Evolutionary conservation across 1,140 invertebrate genomes (phyloP), one percentile per base, ranked within the genome.

Genomic region (Cheumatopsyche charites): DNA sequence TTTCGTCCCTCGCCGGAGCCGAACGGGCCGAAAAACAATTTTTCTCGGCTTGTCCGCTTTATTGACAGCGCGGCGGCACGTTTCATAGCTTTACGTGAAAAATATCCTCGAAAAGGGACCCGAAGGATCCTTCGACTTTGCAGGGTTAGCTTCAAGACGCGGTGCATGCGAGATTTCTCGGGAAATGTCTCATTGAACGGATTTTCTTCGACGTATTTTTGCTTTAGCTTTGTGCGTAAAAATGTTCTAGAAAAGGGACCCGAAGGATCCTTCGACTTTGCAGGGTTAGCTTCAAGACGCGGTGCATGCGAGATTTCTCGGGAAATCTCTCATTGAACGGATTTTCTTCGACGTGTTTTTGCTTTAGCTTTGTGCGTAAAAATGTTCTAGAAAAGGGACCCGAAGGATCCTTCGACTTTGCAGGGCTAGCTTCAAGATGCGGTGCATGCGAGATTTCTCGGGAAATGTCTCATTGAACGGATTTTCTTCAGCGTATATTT

Each of bases 11-110:
- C 49, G 21, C 12, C 23, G 25, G 3, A 43, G 47, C 42, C n/a
- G n/a, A n/a, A n/a, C n/a, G n/a, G 42, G 23, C 23, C 23, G 29
- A 55, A 68, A 68, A 73, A 68, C 43, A 69, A 69, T 73, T 73
- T 66, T 65, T 68, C 45, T 67, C n/a, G 36, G 41, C 43, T 70
- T 63, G 52, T 52, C 69, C 45, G 62, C 49, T 67, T 43, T 75
- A 72, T 75, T 75, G 74, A 75, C 74, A 73, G 55, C 58, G 29
- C 74, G 68, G 67, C 49, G 58, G 71, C 74, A 75, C 74, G 74
- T 75, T 75, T 75, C 74, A 75, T 75, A 65, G 68, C 47, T 73
- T 69, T 75, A 75, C 74, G 74, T 75, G 74, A 75, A 75, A 75
- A 73, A 75, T 75, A 72, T 72, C 67, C 43, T 47, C 15, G 62